These are phyloP conservation scores for Azorinus chamasolen DNA, from an alignment of 2,888 invertebrate genomes.

Conservation along the genomic window DNA sequence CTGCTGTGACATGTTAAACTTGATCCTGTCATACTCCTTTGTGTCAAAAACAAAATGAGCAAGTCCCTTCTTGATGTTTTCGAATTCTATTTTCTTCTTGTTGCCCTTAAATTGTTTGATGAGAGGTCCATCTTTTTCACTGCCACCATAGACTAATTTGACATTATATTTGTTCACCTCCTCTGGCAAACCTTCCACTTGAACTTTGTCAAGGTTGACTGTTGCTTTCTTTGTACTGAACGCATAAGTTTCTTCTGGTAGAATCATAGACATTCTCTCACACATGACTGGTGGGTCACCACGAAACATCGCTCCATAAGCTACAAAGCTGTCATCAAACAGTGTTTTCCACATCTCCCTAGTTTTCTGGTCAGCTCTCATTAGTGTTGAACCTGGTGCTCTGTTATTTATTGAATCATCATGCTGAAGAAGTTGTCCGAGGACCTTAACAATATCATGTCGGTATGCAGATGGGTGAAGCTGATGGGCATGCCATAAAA, in stretches of 20 bases:
- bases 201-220: conserved; percentile 70
- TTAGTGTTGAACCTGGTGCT: conserved; percentile 85
- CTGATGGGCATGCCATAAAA: conserved; percentile 88
- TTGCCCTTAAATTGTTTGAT: conserved; percentile 68
- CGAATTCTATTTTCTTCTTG: conserved; percentile 68
- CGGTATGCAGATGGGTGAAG: conserved; percentile 84
- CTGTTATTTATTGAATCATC: conserved; percentile 87
- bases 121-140: conserved; percentile 68
- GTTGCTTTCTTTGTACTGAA: conserved; percentile 81
- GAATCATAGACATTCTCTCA: conserved; percentile 85
- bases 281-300: conserved; percentile 85
- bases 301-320: conserved; percentile 87
- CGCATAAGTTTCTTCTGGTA: conserved; percentile 76
- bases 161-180: conserved; percentile 78
- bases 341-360: conserved; percentile 86
- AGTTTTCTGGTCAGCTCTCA: conserved; percentile 86
- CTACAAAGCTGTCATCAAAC: conserved; percentile 86
- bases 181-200: conserved; percentile 72
- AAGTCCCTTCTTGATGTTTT: conserved; percentile 80
- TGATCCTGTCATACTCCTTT: conserved; percentile 82
- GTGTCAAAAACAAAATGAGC: conserved; percentile 84
- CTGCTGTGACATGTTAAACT: conserved; percentile 79
- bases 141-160: conserved; percentile 66
- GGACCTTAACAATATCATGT: conserved; percentile 80
- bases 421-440: conserved; percentile 86